Evolutionary conservation across 2,113 vertebrate genomes (phyloP).

Genomic region (Anoplopoma fimbria): DNA sequence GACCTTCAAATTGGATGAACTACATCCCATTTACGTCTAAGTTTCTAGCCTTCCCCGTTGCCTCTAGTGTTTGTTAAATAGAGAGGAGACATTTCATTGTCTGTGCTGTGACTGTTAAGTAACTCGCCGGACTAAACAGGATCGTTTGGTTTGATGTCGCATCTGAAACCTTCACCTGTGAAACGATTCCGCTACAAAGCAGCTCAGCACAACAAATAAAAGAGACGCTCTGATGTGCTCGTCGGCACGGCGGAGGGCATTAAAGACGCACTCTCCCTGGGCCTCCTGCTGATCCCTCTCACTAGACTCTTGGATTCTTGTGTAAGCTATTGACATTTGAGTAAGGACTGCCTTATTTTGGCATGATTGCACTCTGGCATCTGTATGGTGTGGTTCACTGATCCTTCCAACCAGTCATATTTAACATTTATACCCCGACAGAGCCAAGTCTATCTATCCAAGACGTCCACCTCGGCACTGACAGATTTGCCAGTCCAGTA

Average conservation of each 20-base stretch:
- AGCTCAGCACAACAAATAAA: slow-evolving; percentile 13
- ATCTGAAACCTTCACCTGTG: slow-evolving; percentile 44
- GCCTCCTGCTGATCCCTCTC: slow-evolving; percentile 30
- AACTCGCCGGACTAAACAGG: slow-evolving; percentile 44
- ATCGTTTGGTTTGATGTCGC: slow-evolving; percentile 37
- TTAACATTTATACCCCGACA: slow-evolving; percentile 63
- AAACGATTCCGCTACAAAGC: slow-evolving; percentile 37
- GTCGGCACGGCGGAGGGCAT: slow-evolving; percentile 12
- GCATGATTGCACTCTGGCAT: slow-evolving; percentile 37
- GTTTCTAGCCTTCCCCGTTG: slow-evolving; percentile 25
- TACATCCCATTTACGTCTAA: slow-evolving; percentile 8
- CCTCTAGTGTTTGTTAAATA: slow-evolving; percentile 21
- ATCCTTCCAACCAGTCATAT: slow-evolving; percentile 51
- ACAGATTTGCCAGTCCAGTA: slow-evolving; percentile 57
- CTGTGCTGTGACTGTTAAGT: slow-evolving; percentile 41
- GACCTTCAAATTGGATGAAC: slow-evolving; percentile 59
- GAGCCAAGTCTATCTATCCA: slow-evolving; percentile 44
- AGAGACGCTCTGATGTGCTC: slow-evolving; percentile 24
- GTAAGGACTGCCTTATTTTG: slow-evolving; percentile 45
- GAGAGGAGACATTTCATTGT: slow-evolving; percentile 22
- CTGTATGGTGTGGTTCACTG: slow-evolving; percentile 45
- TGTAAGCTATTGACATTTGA: slow-evolving; percentile 52
- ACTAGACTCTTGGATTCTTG: slow-evolving; percentile 30
- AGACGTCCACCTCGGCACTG: slow-evolving; percentile 46
- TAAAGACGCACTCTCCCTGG: slow-evolving; percentile 6